Percentiles rank a stretch among this genome's conserved stretches.
phyloP scores from a whole-genome alignment of 2,888 invertebrate species.

The Apodemia zela region DNA sequence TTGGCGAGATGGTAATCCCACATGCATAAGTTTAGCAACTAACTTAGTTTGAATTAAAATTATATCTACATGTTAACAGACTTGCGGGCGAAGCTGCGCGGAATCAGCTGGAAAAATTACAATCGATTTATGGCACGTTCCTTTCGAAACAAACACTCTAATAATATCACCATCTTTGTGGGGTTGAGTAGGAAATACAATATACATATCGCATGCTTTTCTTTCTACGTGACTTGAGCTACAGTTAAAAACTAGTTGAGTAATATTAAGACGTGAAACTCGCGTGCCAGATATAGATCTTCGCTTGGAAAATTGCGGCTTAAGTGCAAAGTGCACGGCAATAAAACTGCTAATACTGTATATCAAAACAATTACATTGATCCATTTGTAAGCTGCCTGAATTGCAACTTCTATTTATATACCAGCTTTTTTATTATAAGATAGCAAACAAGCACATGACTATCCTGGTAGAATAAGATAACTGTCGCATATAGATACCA shows the following conservation, averaged over 20 bases:
- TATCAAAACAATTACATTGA: conserved; percentile 17
- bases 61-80: too few species aligned
- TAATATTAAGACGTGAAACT: conserved; percentile 15
- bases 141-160: too few species aligned
- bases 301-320: conserved; percentile 13
- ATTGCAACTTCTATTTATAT: neutral
- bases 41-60: too few species aligned
- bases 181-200: neutral
- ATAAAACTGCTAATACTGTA: conserved; percentile 13
- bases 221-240: conserved; percentile 2
- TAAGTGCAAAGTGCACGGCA: conserved; percentile 16
- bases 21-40: too few species aligned
- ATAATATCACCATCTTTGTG: neutral
- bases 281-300: conserved; percentile 14
- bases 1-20: too few species aligned
- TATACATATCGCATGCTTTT: conserved; percentile 3
- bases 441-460: too few species aligned
- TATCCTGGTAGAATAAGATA: too few species aligned
- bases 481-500: too few species aligned
- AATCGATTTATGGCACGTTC: too few species aligned
- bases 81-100: too few species aligned
- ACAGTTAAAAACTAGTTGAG: conserved; percentile 8
- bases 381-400: conserved; percentile 9
- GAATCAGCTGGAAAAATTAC: too few species aligned
- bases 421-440: neutral